These are phyloP conservation scores for Brachionus asplanchnoidis DNA, from an alignment of 1,140 invertebrate genomes.

Conservation along the genomic window DNA sequence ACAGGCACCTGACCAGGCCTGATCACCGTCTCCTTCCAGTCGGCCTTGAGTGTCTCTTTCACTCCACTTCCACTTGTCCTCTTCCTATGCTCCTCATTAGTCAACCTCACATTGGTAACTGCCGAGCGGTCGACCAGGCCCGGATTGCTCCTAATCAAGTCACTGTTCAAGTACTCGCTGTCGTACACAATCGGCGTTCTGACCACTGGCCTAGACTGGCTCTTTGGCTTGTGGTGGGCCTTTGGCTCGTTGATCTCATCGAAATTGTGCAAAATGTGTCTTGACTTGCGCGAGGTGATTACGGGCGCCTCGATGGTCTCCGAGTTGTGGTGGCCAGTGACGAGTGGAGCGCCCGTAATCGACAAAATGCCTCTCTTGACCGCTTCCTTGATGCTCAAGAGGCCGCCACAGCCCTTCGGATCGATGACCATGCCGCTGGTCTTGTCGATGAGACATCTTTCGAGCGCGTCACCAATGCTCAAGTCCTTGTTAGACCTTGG, in stretches of 20 bases:
- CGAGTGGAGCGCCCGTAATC: conserved; percentile 27
- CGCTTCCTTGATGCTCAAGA: conserved; percentile 26
- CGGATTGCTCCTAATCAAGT: background rate
- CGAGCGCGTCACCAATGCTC: conserved; percentile 15
- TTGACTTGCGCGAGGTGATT: conserved; percentile 8
- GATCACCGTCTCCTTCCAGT: background rate
- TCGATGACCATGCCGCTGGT: conserved; percentile 33
- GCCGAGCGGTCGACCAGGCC: background rate
- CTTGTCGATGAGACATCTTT: conserved; percentile 1
- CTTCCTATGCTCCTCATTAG: conserved; percentile 32
- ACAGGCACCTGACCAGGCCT: background rate
- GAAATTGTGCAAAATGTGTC: background rate
- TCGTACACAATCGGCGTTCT: background rate
- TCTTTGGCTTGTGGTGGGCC: background rate
- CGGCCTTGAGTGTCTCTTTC: background rate
- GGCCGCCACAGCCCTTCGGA: background rate
- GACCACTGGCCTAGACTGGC: background rate
- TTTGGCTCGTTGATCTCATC: conserved; percentile 23
- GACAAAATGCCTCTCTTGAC: conserved; percentile 25
- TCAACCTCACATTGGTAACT: background rate
- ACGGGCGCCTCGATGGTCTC: conserved; percentile 12
- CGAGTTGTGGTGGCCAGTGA: conserved; percentile 15
- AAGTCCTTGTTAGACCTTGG: conserved; percentile 25
- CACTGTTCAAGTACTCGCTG: background rate
- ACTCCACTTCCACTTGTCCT: background rate